Evolutionary conservation across 1,140 invertebrate genomes (phyloP).

Genomic region (Drosophila oshimai): DNA sequence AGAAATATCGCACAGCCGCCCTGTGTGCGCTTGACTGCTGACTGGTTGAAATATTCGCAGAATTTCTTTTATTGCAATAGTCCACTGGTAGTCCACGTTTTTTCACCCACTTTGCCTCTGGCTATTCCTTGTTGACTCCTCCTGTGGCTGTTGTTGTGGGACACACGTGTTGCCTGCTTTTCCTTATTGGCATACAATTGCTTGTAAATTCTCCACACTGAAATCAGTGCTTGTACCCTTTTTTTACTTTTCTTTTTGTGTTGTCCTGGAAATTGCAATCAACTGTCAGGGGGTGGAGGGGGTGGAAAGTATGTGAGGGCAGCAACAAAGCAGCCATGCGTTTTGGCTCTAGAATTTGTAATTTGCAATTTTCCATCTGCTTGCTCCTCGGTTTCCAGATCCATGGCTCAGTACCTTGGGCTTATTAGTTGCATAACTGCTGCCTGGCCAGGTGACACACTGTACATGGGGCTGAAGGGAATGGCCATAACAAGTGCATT

Average conservation of each 20-base stretch:
- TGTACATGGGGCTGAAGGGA: not conserved
- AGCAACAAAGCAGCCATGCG: conserved; percentile 23
- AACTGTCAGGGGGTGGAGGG: conserved; percentile 3
- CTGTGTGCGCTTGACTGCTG: conserved; percentile 46
- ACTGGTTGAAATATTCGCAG: conserved; percentile 70
- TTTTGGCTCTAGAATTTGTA: conserved; percentile 56
- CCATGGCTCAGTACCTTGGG: conserved; percentile 24
- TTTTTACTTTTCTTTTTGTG: conserved; percentile 22
- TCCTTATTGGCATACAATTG: conserved; percentile 72
- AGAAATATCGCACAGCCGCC: conserved; percentile 55
- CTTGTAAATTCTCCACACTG: conserved; percentile 60
- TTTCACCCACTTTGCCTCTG: not conserved
- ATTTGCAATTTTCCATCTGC: conserved; percentile 53
- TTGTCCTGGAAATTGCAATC: conserved; percentile 61
- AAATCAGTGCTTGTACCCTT: conserved; percentile 45
- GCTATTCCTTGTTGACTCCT: conserved; percentile 1
- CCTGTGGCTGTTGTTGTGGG: conserved; percentile 15
- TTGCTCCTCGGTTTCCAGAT: not conserved
- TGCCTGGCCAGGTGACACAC: conserved; percentile 42
- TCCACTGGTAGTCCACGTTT: conserved; percentile 52
- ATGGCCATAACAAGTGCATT: not conserved
- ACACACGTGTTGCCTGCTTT: conserved; percentile 63
- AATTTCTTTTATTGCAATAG: conserved; percentile 73
- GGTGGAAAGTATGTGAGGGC: not conserved
- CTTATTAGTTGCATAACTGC: conserved; percentile 55